These are phyloP conservation scores for Pelagia noctiluca DNA, from an alignment of 30 jellyfish, hydroid and myxozoan genomes.

Conservation along the genomic window DNA sequence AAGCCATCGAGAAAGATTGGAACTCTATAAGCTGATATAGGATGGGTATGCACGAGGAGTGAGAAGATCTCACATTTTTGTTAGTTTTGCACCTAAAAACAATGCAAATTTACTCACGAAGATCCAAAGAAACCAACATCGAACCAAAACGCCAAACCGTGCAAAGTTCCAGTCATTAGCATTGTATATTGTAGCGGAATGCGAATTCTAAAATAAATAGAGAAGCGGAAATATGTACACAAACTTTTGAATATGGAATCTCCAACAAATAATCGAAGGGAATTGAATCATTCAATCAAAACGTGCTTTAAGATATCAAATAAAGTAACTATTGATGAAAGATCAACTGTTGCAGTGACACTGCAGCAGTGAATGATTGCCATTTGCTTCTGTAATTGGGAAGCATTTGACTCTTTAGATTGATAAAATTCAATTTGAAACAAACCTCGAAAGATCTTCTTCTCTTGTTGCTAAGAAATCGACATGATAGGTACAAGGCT, in stretches of 20 bases:
- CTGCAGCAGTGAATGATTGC: neutral
- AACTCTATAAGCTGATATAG: no score
- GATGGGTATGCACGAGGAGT: no score
- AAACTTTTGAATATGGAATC: no score
- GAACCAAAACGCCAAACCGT: constrained; percentile 98
- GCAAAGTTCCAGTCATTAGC: constrained; percentile 95
- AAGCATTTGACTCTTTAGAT: no score
- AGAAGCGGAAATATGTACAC: neutral
- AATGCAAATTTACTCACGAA: constrained; percentile 64
- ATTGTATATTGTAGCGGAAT: constrained; percentile 88
- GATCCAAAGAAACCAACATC: constrained; percentile 95
- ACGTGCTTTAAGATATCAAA: neutral
- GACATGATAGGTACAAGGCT: constrained; percentile 90
- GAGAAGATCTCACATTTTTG: no score
- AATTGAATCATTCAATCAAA: neutral
- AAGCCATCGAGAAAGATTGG: no score
- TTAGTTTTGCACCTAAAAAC: neutral
- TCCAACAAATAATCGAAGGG: neutral
- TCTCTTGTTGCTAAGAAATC: constrained; percentile 83
- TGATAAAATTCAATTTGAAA: neutral
- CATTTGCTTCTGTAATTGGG: neutral
- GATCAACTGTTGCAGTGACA: neutral
- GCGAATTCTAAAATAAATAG: constrained; percentile 67
- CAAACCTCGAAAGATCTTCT: constrained; percentile 80
- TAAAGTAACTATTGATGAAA: neutral